Conservation (phyloP, 2,888 invertebrate genomes). For the Perizoma flavofasciatum region DNA sequence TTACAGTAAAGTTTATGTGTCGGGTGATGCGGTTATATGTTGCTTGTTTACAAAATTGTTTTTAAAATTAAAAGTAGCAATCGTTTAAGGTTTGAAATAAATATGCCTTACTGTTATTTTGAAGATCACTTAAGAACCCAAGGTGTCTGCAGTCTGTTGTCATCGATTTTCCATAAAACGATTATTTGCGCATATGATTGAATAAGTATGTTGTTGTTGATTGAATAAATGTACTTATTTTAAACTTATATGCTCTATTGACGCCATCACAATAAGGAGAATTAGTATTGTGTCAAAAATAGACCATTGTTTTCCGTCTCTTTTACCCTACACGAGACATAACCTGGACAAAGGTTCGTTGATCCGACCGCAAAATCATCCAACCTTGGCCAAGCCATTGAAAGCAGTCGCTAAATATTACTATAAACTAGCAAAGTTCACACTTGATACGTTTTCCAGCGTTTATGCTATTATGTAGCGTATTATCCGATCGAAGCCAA, state of each 20-base stretch:
- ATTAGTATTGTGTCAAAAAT: slow-evolving; percentile 19
- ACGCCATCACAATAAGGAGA: not conserved
- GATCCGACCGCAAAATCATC: slow-evolving; percentile 32
- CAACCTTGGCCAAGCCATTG: slow-evolving; percentile 43
- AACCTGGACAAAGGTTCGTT: slow-evolving; percentile 30
- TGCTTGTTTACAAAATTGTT: slow-evolving; percentile 34
- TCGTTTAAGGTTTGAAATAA: no score
- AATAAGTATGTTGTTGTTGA: no score
- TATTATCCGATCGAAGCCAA: slow-evolving; percentile 42
- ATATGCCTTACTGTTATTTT: no score
- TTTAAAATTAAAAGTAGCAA: not conserved
- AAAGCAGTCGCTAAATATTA: slow-evolving; percentile 12
- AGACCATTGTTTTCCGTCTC: slow-evolving; percentile 44
- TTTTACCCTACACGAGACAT: slow-evolving; percentile 25
- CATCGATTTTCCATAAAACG: no score
- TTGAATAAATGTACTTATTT: no score
- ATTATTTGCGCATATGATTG: no score
- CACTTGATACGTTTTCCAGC: slow-evolving; percentile 37
- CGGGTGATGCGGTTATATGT: slow-evolving; percentile 11
- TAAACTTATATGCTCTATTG: not conserved
- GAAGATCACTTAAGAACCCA: no score
- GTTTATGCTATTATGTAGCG: slow-evolving; percentile 43
- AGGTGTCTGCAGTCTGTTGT: no score
- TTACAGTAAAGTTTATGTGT: slow-evolving; percentile 30
- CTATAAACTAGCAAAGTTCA: slow-evolving; percentile 26